Evolutionary conservation across 2,888 invertebrate genomes (phyloP), one percentile per base, ranked within the genome.

Genomic region (Agonopterix heracliana): DNA sequence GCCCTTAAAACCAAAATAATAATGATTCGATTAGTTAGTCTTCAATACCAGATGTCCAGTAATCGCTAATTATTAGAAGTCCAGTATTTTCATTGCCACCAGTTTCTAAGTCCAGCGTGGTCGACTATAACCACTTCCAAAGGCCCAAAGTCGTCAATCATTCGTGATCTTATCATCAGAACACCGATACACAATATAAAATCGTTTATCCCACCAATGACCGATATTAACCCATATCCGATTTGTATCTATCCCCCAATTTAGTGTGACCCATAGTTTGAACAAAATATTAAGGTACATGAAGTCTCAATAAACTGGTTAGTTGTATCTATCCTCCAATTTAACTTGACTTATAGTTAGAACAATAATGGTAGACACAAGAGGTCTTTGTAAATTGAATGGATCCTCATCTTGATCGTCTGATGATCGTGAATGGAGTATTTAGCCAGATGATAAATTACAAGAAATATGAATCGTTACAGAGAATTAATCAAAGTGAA

Each of bases 131-230:
- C 66, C 58, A 63, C 60, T 64, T 68, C 63, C 62, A 69, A 55
- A 63, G 61, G 57, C 63, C 64, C 61, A 60, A 59, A 67, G 73
- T 79, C 83, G 79, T 85, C 78, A 77, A 87, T 88, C 87, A 87
- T 59, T 54, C 57, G 53, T 56, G 76, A 78, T 81, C 77, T 83
- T 87, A 87, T 87, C 86, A 71, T 54, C 51, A 53, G 66, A 74
- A 71, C 77, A 74, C 74, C 66, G 76, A 82, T 82, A 69, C 71
- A 82, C 78, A 83, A 80, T 83, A 84, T 84, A 82, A 85, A 86
- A 82, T 71, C 78, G 78, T 82, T 84, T 81, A 78, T 81, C 78
- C 77, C 72, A 62, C 71, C 70, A 73, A 76, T 79, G 77, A 75
- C 68, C 77, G 78, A 85, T 83, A 78, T 75, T 72, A 79, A 77